Evolutionary conservation across 2,113 vertebrate species (phyloP).

Genomic region (Theristicus caerulescens): DNA sequence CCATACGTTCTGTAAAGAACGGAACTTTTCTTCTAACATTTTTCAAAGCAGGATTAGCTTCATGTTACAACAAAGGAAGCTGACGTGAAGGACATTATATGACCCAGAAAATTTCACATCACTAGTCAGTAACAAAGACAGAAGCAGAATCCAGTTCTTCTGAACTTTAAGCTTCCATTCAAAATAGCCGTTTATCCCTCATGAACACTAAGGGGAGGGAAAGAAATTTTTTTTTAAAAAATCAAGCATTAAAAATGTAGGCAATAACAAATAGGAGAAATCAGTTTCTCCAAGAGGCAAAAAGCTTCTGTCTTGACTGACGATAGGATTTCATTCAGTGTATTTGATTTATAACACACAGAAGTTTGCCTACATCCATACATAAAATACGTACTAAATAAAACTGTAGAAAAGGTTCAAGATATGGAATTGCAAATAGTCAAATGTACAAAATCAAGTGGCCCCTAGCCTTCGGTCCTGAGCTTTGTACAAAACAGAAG

Average conservation of each 20-base stretch:
- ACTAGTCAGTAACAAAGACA: not conserved
- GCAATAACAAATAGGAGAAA: not conserved
- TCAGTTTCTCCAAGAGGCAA: not conserved
- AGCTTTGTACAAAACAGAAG: not conserved
- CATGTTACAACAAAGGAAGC: not conserved
- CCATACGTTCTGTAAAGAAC: not conserved
- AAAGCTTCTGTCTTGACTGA: not conserved
- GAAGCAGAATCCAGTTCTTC: not conserved
- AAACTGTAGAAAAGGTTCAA: not conserved
- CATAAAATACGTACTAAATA: not conserved
- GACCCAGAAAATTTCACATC: not conserved
- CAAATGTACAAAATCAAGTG: not conserved
- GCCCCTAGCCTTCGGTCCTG: rapidly evolving
- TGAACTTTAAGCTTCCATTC: not conserved
- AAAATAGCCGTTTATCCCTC: not conserved
- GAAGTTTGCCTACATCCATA: not conserved
- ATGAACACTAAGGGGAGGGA: rapidly evolving
- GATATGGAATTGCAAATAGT: not conserved
- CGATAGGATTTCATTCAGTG: not conserved
- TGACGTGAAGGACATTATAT: not conserved
- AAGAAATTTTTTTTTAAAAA: not conserved
- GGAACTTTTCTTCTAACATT: not conserved
- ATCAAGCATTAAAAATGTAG: not conserved
- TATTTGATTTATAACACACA: not conserved
- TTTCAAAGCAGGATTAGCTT: not conserved